Evolutionary conservation across 2,797 vertebrate species (phyloP).

Genomic region (Myripristis murdjan): DNA sequence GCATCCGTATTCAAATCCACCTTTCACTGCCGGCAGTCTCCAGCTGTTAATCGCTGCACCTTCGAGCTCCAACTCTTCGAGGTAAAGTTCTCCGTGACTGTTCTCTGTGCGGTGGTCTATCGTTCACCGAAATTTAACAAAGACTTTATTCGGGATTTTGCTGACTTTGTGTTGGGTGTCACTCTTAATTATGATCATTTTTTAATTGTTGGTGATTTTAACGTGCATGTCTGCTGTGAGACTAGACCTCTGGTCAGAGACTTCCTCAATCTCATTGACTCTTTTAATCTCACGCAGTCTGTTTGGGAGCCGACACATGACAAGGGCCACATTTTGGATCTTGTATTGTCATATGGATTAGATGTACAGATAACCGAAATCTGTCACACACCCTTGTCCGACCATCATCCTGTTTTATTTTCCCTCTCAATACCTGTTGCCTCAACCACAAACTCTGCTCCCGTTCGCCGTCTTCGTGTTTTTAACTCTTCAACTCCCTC

Average conservation of each 20-base stretch:
- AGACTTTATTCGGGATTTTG: slow-evolving; percentile 18
- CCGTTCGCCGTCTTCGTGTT: neutral
- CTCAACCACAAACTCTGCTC: neutral
- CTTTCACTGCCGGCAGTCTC: slow-evolving; percentile 19
- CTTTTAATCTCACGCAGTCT: too few relatives aligned
- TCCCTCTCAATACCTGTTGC: too few relatives aligned
- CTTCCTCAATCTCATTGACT: too few relatives aligned
- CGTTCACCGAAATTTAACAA: slow-evolving; percentile 16
- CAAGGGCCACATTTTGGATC: too few relatives aligned
- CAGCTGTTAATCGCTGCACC: neutral
- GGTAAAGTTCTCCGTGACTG: neutral
- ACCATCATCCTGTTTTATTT: too few relatives aligned
- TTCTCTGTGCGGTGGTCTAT: slow-evolving; percentile 13
- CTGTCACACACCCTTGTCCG: neutral
- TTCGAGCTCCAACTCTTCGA: slow-evolving; percentile 35
- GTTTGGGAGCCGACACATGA: too few relatives aligned
- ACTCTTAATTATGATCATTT: neutral
- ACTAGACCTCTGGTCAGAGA: too few relatives aligned
- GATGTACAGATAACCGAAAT: slow-evolving; percentile 6
- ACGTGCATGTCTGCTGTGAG: too few relatives aligned
- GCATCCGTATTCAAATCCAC: slow-evolving; percentile 12
- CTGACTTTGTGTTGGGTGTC: slow-evolving; percentile 7
- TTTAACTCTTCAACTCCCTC: too few relatives aligned
- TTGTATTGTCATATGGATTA: slow-evolving; percentile 25
- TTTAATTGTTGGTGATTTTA: slow-evolving; percentile 11